Evolutionary conservation across 2,888 invertebrate genomes (phyloP).

Genomic region (Macrosiphum euphorbiae): DNA sequence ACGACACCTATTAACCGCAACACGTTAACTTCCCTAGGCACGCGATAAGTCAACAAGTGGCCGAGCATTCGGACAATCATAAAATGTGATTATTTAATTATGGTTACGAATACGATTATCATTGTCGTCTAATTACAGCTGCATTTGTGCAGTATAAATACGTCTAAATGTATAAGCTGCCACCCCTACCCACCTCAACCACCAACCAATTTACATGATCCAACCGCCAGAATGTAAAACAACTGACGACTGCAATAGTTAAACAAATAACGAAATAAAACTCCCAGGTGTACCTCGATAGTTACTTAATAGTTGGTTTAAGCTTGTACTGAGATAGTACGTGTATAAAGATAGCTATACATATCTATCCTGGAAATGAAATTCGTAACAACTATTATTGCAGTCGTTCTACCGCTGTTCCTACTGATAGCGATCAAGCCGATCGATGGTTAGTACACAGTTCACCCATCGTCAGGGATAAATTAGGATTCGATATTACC

Average conservation of each 20-base stretch:
- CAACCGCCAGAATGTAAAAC: neutral
- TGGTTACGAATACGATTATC: neutral
- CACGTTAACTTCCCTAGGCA: neutral
- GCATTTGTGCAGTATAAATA: neutral
- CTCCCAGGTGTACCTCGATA: neutral
- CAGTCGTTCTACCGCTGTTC: neutral
- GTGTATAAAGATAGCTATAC: neutral
- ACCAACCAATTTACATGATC: neutral
- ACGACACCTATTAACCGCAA: neutral
- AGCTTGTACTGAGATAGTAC: too few species aligned
- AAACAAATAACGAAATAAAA: neutral
- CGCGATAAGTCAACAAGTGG: conserved; percentile 22
- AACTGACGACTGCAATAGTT: neutral
- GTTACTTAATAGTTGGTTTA: neutral
- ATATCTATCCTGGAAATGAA: conserved; percentile 18
- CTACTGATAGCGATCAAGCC: neutral
- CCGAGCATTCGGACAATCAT: neutral
- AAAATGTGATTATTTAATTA: neutral
- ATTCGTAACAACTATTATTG: neutral
- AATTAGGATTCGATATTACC: neutral
- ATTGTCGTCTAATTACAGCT: neutral
- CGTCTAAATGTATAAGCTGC: neutral
- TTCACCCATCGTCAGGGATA: too few species aligned
- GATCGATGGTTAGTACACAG: conserved; percentile 22
- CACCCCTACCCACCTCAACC: neutral